phyloP scores from a whole-genome alignment of 2,797 vertebrate species.

The Morelia viridis region DNA sequence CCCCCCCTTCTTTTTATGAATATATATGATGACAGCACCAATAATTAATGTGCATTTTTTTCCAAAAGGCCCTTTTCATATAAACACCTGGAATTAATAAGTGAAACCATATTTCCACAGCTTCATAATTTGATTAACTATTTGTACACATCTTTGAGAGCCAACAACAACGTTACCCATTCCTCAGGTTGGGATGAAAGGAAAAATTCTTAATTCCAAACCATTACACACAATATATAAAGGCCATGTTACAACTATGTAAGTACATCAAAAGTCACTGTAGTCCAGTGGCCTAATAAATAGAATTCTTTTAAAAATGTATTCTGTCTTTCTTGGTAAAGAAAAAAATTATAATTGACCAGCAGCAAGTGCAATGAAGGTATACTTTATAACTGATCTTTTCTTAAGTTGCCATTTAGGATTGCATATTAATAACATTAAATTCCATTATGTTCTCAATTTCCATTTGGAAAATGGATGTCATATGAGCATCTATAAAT shows the following conservation, averaged over 20 bases:
- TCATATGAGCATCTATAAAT: constrained; percentile 63
- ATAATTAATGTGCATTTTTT: not conserved
- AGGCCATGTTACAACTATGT: not conserved
- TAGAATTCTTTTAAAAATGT: not conserved
- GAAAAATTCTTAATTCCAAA: not conserved
- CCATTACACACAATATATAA: not conserved
- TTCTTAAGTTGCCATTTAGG: constrained; percentile 50
- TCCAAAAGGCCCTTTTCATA: not conserved
- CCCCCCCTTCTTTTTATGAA: not conserved
- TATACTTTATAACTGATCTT: constrained; percentile 22
- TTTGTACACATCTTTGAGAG: not conserved
- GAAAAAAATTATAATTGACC: not conserved
- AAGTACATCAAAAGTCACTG: not conserved
- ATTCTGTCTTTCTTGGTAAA: constrained; percentile 7
- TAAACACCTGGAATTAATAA: not conserved
- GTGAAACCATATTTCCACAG: not conserved
- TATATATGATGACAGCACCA: not conserved
- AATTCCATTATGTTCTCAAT: constrained; percentile 57
- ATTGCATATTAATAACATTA: constrained; percentile 52
- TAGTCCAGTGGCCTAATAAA: not conserved
- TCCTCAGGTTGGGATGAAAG: not conserved
- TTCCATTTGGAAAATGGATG: constrained; percentile 59
- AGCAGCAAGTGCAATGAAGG: constrained; percentile 30
- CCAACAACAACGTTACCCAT: not conserved
- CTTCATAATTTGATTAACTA: not conserved